Evolutionary conservation across 2,888 invertebrate genomes (phyloP), one percentile per base, ranked within the genome.

Genomic region (Phania funesta): DNA sequence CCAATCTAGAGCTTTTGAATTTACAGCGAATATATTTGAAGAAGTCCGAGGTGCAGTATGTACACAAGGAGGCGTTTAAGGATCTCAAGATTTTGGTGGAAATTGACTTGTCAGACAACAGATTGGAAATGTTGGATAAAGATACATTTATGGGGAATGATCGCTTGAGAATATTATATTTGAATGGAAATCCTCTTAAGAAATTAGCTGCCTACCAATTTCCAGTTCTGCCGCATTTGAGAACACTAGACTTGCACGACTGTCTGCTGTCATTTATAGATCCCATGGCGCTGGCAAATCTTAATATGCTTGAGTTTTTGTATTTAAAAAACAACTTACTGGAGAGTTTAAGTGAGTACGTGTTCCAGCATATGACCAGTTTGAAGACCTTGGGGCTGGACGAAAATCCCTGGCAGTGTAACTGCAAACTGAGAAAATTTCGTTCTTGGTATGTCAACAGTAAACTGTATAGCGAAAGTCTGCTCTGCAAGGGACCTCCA

Each of bases 331-430:
- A 94, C 87, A 98, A 98, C 92, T 92, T 94, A 86, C 92, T 98
- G 83, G 94, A 94, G 73, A 93, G 93, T 86, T 90, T 96, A 44
- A 93, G 94, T 11, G 93, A 93, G 79, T 92, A 93, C 60, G 93
- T 94, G 2, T 94, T 95, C 86, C 92, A 94, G 89, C 95, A 95
- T 80, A 93, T 96, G 87, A 93, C 94, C 44, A 95, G 94, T 86
- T 92, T 97, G 79, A 97, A 96, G 91, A 95, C 96, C 1, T 92
- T 97, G 35, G 93, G 94, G 11, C 90, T 97, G 67, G 95, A 96
- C 84, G 95, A 95, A 32, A 98, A 98, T 90, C 96, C 96, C 5
- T 98, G 97, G 97, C 93, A 93, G 87, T 98, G 98, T 90, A 97
- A 98, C 90, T 98, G 98, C 90, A 94, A 95, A 84, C 91, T 98